Evolutionary conservation across 2,888 invertebrate genomes (phyloP), one percentile per base, ranked within the genome.

Genomic region (Crioceris asparagi): DNA sequence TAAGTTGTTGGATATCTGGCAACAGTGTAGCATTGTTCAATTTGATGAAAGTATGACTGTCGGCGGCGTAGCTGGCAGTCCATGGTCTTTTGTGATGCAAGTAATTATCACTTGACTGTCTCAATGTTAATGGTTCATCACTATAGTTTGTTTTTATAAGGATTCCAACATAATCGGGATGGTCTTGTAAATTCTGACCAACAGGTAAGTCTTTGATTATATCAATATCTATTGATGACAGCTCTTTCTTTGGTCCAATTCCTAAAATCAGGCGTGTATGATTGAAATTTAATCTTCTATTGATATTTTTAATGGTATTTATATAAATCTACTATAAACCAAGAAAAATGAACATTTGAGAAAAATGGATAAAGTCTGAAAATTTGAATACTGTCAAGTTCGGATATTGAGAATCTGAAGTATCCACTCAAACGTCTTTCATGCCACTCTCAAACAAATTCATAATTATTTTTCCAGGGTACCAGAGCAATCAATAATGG

Each of bases 1-100:
- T 10, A n/a, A 38, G 15, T 11, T 35, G 36, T 33, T 42, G 36
- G 8, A 40, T 33, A 32, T 42, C 27, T 6, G 42, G 42, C n/a
- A 11, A 12, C 4, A 12, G 16, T 17, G 27, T 27, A 27, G 15
- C 19, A n/a, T 42, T 29, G 15, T 35, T 19, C 3, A 40, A 31
- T 14, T 40, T 35, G 4, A 21, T 19, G 14, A 40, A 42, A 8
- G 23, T 18, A 2, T 32, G n/a, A 10, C 29, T 16, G 26, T 42
- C 36, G 3, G 17, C 16, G 11, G 19, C 26, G 32, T 26, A 14
- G 4, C 30, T 30, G 2, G 36, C 35, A 3, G 25, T 32, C 12
- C 29, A 38, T 4, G 43, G 43, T 12, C 40, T 27, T 7, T 31
- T 4, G 12, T 31, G 16, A 2, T 38, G 17, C 19, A 17, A 30